phyloP scores from a whole-genome alignment of 2,888 invertebrate genomes.

The Pachliopta kotzebuea region DNA sequence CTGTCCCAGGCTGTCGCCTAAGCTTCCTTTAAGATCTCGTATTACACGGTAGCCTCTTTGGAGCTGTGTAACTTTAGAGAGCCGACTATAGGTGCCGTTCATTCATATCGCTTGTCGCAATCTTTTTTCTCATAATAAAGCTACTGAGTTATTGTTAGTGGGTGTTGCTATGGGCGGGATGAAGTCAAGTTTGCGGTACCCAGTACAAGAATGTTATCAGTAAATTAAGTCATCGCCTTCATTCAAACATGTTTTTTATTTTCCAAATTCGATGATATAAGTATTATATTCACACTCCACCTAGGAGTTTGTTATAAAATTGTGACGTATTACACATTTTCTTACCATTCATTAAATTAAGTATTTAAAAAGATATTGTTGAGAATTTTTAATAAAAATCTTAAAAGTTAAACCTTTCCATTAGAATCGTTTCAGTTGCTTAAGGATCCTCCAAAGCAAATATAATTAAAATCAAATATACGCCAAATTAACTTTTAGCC shows the following conservation, averaged over 20 bases:
- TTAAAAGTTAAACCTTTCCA: constrained; percentile 7
- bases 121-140: constrained; percentile 44
- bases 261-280: too few relatives aligned
- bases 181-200: constrained; percentile 52
- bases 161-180: constrained; percentile 61
- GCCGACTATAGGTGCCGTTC: constrained; percentile 52
- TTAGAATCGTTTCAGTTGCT: constrained; percentile 24
- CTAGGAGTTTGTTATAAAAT: too few relatives aligned
- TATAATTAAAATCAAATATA: constrained; percentile 58
- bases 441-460: constrained; percentile 36
- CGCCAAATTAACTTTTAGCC: constrained; percentile 66
- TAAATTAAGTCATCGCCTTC: neutral
- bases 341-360: too few relatives aligned
- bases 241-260: too few relatives aligned
- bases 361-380: too few relatives aligned
- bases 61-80: constrained; percentile 59
- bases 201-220: neutral
- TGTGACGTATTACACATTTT: too few relatives aligned
- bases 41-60: constrained; percentile 76
- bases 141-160: constrained; percentile 52
- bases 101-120: constrained; percentile 58
- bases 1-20: constrained; percentile 70
- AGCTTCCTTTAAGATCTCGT: constrained; percentile 68
- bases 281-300: too few relatives aligned
- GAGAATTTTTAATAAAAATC: too few relatives aligned